These are phyloP conservation scores for Ridgeia piscesae DNA, from an alignment of 1,140 invertebrate species.

Conservation along the genomic window DNA sequence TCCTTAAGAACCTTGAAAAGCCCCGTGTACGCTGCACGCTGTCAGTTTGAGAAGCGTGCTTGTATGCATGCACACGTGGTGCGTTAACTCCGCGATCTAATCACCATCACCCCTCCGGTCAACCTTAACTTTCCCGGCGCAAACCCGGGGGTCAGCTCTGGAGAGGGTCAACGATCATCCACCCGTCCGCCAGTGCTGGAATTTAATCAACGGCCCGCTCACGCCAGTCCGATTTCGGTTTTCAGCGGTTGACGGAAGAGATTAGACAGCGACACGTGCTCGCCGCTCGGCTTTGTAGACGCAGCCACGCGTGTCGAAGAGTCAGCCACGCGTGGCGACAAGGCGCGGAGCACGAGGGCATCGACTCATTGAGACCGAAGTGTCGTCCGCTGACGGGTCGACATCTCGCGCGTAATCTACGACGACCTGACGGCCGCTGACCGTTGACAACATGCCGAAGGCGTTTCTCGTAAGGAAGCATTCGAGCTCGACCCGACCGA, in stretches of 20 bases:
- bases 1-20: slow-evolving; percentile 1
- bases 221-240: background rate
- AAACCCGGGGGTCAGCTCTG: background rate
- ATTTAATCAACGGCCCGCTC: background rate
- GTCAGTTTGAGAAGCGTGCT: background rate
- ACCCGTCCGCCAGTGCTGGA: background rate
- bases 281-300: background rate
- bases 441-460: background rate
- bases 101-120: background rate
- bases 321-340: background rate
- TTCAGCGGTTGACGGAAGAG: slow-evolving; percentile 2
- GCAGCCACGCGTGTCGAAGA: no score
- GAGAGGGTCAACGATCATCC: background rate
- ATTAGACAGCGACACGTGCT: background rate
- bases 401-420: background rate
- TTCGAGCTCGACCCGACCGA: background rate
- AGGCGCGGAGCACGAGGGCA: background rate
- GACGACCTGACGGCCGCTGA: background rate
- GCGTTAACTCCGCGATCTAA: background rate
- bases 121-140: background rate
- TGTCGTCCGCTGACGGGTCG: background rate
- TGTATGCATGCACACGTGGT: background rate
- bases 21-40: background rate
- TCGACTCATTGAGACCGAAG: background rate
- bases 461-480: background rate